Evolutionary conservation across 1,140 invertebrate species (phyloP), one percentile per base, ranked within the genome.

Genomic region (Druon quercuslanigerum): DNA sequence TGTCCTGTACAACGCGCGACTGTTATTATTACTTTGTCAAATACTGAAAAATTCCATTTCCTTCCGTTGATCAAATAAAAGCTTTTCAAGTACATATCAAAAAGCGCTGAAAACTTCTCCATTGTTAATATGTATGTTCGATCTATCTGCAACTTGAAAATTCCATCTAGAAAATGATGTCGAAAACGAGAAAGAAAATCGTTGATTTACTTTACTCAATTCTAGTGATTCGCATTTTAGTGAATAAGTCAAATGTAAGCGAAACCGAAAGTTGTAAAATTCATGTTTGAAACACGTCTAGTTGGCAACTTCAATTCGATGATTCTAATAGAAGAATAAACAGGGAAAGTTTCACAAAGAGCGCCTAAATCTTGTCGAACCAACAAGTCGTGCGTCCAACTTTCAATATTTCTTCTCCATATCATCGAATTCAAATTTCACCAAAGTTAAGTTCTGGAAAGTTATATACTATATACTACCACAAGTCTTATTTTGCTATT

Each of bases 281-380:
- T 76, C 80, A 82, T 84, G 80, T 83, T 84, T 82, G 82, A 82
- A 76, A 73, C 71, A 73, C 79, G 51, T 71, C 77, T 75, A 83
- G 71, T 80, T 74, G 73, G 60, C 56, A 83, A 83, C 75, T 83
- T 71, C 12, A 77, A 72, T 83, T 71, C 50, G 40, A 77, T 71
- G 79, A 82, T 83, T 82, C 82, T 88, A 86, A 88, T 87, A 85
- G 84, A 87, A 88, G 87, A 87, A 88, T 87, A 87, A 88, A 85
- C 82, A 85, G 78, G 74, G 50, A 82, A 85, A 87, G 77, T 86
- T 88, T 86, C 71, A 76, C 75, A 80, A 78, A 80, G 74, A 74
- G 74, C 73, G 76, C 82, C 82, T 84, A 86, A 84, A 85, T 87
- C 82, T 83, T 76, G 77, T 72, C 57, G 79, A 71, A 79, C 71